phyloP scores from a whole-genome alignment of 1,140 invertebrate species.

The Oreohelix idahoensis region DNA sequence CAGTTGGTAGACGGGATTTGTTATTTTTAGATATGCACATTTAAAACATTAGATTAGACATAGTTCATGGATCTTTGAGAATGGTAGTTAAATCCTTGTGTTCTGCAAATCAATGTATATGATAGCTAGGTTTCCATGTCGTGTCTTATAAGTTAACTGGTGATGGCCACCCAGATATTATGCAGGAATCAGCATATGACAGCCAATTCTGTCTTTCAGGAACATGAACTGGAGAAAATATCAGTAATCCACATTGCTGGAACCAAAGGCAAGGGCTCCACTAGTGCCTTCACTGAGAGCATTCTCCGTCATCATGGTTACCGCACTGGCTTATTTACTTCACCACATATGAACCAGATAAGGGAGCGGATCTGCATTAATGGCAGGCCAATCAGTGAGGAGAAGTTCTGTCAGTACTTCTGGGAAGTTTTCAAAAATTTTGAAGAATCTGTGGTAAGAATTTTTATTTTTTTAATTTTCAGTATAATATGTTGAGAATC shows the following conservation, averaged over 20 bases:
- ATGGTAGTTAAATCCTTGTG: too few relatives aligned
- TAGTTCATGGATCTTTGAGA: too few relatives aligned
- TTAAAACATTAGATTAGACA: too few relatives aligned
- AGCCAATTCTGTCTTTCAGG: slow-evolving; percentile 55
- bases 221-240: slow-evolving; percentile 75
- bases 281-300: slow-evolving; percentile 92
- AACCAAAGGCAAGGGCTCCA: slow-evolving; percentile 94
- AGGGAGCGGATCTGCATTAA: slow-evolving; percentile 92
- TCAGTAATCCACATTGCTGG: slow-evolving; percentile 94
- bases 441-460: slow-evolving; percentile 43
- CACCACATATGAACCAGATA: slow-evolving; percentile 93
- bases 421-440: slow-evolving; percentile 85
- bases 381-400: slow-evolving; percentile 83
- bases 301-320: slow-evolving; percentile 89
- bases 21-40: too few relatives aligned
- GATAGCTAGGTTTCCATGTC: too few relatives aligned
- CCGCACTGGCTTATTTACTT: slow-evolving; percentile 89
- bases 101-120: too few relatives aligned
- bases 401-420: slow-evolving; percentile 86
- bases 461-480: too few relatives aligned
- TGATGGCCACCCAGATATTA: too few relatives aligned
- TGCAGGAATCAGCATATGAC: too few relatives aligned
- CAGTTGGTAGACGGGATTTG: too few relatives aligned
- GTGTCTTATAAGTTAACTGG: too few relatives aligned
- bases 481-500: too few relatives aligned